These are phyloP conservation scores for Tetragonula carbonaria DNA, from an alignment of 2,888 invertebrate species.

Conservation along the genomic window DNA sequence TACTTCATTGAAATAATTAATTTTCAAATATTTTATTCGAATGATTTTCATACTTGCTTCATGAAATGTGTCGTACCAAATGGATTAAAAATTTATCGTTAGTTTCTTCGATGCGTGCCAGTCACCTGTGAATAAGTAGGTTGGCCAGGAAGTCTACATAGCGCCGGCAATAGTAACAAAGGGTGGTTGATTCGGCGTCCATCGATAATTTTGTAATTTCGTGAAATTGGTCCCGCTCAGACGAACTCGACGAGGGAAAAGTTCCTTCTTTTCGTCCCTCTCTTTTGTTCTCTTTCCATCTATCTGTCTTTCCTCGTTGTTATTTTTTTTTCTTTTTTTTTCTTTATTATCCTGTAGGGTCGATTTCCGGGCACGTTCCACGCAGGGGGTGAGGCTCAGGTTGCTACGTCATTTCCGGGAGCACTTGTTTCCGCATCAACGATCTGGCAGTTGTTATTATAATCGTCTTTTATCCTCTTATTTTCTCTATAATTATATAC, in stretches of 20 bases:
- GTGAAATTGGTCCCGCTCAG: slow-evolving; percentile 73
- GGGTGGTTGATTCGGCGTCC: slow-evolving; percentile 47
- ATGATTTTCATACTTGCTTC: no score
- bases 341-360: slow-evolving; percentile 65
- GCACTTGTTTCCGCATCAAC: slow-evolving; percentile 54
- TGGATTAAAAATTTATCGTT: neutral
- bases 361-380: slow-evolving; percentile 75
- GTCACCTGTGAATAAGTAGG: slow-evolving; percentile 42
- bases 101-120: slow-evolving; percentile 29
- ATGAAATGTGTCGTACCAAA: no score
- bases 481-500: neutral
- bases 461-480: slow-evolving; percentile 36
- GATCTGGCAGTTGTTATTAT: slow-evolving; percentile 37
- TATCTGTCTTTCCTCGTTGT: slow-evolving; percentile 18
- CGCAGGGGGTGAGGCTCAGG: slow-evolving; percentile 70
- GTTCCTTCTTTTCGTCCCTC: slow-evolving; percentile 27
- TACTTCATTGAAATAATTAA: no score
- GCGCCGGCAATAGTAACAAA: slow-evolving; percentile 46
- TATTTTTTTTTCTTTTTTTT: slow-evolving; percentile 47
- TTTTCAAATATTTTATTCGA: no score
- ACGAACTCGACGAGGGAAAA: slow-evolving; percentile 45
- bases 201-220: slow-evolving; percentile 74
- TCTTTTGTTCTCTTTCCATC: slow-evolving; percentile 8
- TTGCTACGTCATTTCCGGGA: slow-evolving; percentile 81
- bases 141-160: slow-evolving; percentile 49